Percentiles rank a stretch among this genome's conserved stretches.
These are phyloP conservation scores for Vipera ursinii DNA, from an alignment of 2,797 vertebrate species.

Conservation along the genomic window DNA sequence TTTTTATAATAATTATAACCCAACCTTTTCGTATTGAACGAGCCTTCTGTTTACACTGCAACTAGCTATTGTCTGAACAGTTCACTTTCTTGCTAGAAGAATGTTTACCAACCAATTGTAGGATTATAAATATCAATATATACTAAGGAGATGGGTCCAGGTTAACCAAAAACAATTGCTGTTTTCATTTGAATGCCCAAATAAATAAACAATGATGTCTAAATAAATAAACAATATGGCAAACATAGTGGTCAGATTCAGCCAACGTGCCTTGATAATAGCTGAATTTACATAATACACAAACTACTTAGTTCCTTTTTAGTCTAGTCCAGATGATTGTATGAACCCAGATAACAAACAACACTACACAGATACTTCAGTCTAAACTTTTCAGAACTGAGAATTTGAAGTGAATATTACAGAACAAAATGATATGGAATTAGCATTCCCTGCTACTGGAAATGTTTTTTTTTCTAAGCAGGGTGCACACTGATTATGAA, in stretches of 20 bases:
- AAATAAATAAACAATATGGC: not conserved
- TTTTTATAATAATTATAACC: not conserved
- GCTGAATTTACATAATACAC: not conserved
- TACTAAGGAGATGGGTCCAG: not conserved
- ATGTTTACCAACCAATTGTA: not conserved
- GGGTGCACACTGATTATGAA: not conserved
- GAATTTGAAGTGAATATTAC: not conserved
- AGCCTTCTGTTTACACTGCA: not conserved
- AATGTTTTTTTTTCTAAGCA: not conserved
- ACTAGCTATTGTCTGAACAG: not conserved
- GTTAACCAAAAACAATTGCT: not conserved
- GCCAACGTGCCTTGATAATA: not conserved
- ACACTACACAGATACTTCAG: not conserved
- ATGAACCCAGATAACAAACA: not conserved
- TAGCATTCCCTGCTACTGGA: not conserved
- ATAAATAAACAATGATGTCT: not conserved
- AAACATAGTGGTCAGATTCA: not conserved
- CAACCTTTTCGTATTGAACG: not conserved
- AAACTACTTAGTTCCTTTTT: not conserved
- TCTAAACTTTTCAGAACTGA: not conserved
- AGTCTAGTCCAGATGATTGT: not conserved
- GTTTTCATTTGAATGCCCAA: not conserved
- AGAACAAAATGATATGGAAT: not conserved
- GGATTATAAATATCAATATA: not conserved
- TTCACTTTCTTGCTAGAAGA: not conserved